A percentile compares a stretch with the other conserved stretches of the same genome.
phyloP scores from a whole-genome alignment of 2,113 vertebrate genomes.

The Nibea coibor region DNA sequence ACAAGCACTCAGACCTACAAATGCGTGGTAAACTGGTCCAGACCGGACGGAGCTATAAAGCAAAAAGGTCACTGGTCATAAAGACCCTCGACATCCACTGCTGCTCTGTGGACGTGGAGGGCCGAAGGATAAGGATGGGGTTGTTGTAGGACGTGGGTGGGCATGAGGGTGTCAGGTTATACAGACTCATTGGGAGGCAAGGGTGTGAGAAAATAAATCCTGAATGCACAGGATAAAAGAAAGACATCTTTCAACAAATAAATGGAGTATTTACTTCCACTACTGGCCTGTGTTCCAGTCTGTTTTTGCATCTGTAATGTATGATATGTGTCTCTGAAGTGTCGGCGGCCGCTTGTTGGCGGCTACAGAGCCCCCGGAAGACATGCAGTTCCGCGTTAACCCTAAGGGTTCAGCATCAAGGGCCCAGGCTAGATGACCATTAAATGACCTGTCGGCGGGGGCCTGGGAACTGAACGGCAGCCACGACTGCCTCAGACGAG shows the following conservation, averaged over 20 bases:
- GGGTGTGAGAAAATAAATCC: conserved; percentile 29
- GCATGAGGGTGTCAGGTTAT: conserved; percentile 21
- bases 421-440: conserved; percentile 59
- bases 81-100: conserved; percentile 30
- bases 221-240: conserved; percentile 2
- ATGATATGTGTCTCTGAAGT: conserved; percentile 5
- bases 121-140: neutral
- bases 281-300: neutral
- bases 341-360: conserved; percentile 21
- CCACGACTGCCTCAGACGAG: conserved; percentile 9
- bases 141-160: conserved; percentile 60
- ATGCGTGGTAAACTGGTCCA: conserved; percentile 64
- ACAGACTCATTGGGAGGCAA: conserved; percentile 15
- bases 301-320: conserved; percentile 18
- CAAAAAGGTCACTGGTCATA: conserved; percentile 62
- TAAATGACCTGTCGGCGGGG: conserved; percentile 67
- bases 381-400: conserved; percentile 73
- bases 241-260: neutral
- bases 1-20: conserved; percentile 46
- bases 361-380: conserved; percentile 38
- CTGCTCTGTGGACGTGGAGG: conserved; percentile 16
- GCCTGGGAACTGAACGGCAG: conserved; percentile 70
- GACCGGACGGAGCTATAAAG: conserved; percentile 62
- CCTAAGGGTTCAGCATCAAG: conserved; percentile 65
- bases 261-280: neutral